Evolutionary conservation across 2,797 vertebrate genomes (phyloP).

Genomic region (Esox lucius): DNA sequence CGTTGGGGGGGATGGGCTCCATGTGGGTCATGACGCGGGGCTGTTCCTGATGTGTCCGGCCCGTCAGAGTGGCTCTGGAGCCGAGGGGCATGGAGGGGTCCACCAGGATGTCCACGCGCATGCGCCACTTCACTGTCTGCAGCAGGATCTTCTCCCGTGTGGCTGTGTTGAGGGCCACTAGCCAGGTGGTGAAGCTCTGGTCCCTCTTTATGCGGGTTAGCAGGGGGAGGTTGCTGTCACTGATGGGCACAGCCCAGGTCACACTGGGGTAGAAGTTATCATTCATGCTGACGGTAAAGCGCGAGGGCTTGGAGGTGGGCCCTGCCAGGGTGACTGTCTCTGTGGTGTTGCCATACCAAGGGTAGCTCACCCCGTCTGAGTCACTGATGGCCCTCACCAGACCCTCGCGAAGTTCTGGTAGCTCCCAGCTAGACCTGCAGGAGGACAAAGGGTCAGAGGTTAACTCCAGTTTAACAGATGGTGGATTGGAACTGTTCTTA

Average conservation of each 20-base stretch:
- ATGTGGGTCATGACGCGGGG: constrained; percentile 91
- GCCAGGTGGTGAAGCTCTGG: constrained; percentile 98
- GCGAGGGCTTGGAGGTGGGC: constrained; percentile 91
- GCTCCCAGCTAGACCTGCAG: constrained; percentile 96
- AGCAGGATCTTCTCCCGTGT: constrained; percentile 91
- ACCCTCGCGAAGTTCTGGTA: constrained; percentile 92
- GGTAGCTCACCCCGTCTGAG: constrained; percentile 97
- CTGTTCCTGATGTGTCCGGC: constrained; percentile 93
- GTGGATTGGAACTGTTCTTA: background rate
- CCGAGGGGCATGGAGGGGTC: constrained; percentile 90
- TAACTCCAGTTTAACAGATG: background rate
- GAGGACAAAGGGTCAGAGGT: constrained; percentile 7
- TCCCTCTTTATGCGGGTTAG: constrained; percentile 95
- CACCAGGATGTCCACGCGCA: constrained; percentile 93
- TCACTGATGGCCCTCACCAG: constrained; percentile 96
- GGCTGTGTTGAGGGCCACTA: constrained; percentile 93
- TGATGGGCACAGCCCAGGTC: constrained; percentile 97
- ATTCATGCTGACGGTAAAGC: constrained; percentile 97
- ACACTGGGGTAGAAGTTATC: constrained; percentile 99
- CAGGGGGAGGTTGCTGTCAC: constrained; percentile 91
- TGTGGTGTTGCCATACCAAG: constrained; percentile 98
- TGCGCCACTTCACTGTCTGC: constrained; percentile 98
- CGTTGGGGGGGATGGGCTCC: constrained; percentile 92
- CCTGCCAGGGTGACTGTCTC: constrained; percentile 94
- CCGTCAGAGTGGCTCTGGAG: constrained; percentile 87